phyloP scores from a whole-genome alignment of 1,140 invertebrate genomes.

The Micrasema minimum region DNA sequence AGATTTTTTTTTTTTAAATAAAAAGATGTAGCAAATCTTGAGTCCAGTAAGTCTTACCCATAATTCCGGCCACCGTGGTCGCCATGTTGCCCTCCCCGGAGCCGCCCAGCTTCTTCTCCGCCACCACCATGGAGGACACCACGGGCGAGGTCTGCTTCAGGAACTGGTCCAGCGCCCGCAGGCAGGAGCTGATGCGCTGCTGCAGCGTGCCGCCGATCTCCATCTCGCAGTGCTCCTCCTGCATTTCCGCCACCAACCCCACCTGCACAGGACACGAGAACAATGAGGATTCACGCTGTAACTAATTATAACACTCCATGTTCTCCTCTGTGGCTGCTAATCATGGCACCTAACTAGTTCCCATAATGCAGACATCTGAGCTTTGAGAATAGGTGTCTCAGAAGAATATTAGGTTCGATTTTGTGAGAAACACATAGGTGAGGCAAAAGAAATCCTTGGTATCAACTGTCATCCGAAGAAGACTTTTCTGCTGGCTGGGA shows the following conservation, averaged over 20 bases:
- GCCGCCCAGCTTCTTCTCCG: conserved; percentile 71
- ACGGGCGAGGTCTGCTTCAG: conserved; percentile 73
- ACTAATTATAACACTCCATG: too few relatives aligned
- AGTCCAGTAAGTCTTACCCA: conserved; percentile 61
- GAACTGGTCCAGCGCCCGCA: conserved; percentile 76
- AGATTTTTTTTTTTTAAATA: not conserved
- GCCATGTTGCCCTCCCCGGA: conserved; percentile 71
- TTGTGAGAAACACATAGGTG: too few relatives aligned
- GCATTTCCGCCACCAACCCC: conserved; percentile 82
- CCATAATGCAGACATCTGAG: too few relatives aligned
- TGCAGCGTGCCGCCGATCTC: conserved; percentile 85
- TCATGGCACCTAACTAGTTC: too few relatives aligned
- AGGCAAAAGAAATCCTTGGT: too few relatives aligned
- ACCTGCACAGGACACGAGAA: conserved; percentile 67
- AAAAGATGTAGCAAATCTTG: conserved; percentile 43
- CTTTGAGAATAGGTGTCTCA: too few relatives aligned
- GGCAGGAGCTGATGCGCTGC: conserved; percentile 84
- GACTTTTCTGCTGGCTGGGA: too few relatives aligned
- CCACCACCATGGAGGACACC: conserved; percentile 83
- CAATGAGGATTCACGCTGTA: too few relatives aligned
- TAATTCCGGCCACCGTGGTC: conserved; percentile 73
- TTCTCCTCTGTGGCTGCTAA: too few relatives aligned
- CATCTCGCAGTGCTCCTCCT: conserved; percentile 81
- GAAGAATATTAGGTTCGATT: too few relatives aligned
- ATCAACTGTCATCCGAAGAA: too few relatives aligned